Conservation (phyloP, 2,797 vertebrate genomes). For the Hephaestus fuliginosus region DNA sequence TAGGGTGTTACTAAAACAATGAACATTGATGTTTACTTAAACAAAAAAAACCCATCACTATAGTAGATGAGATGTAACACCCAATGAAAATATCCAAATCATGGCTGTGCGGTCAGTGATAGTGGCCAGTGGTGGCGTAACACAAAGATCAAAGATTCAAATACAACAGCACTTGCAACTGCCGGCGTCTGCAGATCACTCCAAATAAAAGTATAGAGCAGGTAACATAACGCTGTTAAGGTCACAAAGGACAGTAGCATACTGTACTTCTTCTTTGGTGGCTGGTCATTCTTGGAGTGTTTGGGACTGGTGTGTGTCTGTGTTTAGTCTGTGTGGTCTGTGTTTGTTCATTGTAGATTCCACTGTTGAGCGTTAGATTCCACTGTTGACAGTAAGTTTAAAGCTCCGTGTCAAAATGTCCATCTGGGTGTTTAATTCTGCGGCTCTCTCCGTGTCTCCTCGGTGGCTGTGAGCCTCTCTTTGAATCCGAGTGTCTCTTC, state of each 20-base stretch:
- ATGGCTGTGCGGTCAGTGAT: conserved; percentile 9
- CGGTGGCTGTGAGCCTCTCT: conserved; percentile 65
- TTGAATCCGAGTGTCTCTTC: conserved; percentile 59
- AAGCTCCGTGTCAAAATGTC: conserved; percentile 84
- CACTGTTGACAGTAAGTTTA: conserved; percentile 86
- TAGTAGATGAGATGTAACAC: conserved; percentile 48
- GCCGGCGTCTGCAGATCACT: conserved; percentile 13
- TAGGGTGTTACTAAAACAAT: conserved; percentile 59
- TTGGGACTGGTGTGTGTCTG: conserved; percentile 79
- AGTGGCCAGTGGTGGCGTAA: conserved; percentile 13
- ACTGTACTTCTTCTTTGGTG: conserved; percentile 75
- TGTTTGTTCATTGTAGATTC: conserved; percentile 85
- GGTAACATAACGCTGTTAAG: conserved; percentile 55
- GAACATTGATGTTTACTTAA: conserved; percentile 58
- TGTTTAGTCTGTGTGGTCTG: conserved; percentile 84
- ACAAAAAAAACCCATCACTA: conserved; percentile 43
- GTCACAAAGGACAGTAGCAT: conserved; percentile 73
- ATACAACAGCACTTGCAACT: neutral
- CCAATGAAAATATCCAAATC: conserved; percentile 46
- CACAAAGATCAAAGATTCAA: conserved; percentile 28
- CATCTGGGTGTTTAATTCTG: conserved; percentile 85
- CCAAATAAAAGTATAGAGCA: conserved; percentile 34
- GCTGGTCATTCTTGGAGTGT: conserved; percentile 75
- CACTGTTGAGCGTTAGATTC: conserved; percentile 85
- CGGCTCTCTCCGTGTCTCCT: conserved; percentile 73